Evolutionary conservation across 2,797 vertebrate species (phyloP).

Genomic region (Cossypha dichroa): DNA sequence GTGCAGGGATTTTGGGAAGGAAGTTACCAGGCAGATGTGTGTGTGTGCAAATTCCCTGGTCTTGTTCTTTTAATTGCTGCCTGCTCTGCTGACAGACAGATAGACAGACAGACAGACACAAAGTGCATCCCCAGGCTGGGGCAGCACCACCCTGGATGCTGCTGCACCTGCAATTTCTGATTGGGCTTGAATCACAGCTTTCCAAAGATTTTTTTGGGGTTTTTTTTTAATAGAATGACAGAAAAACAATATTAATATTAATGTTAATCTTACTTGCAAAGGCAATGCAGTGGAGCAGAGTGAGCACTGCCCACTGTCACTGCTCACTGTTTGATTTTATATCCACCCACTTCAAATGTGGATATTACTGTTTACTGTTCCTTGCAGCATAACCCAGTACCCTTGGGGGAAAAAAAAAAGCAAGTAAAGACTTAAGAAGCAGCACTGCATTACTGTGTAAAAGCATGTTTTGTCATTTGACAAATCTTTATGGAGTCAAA

Average conservation of each 20-base stretch:
- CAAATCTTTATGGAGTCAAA: not conserved
- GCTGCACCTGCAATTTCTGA: not conserved
- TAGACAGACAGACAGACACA: not conserved
- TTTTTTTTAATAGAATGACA: rapidly evolving
- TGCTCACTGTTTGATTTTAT: not conserved
- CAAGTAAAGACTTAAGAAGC: not conserved
- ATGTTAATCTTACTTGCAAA: not conserved
- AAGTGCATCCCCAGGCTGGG: not conserved
- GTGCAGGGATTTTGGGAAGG: not conserved
- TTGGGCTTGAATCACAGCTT: not conserved
- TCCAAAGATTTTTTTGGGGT: not conserved
- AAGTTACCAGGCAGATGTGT: no score
- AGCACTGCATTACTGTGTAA: not conserved
- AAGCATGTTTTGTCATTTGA: not conserved
- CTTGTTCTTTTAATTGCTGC: rapidly evolving
- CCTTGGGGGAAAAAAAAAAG: not conserved
- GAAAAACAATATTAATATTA: not conserved
- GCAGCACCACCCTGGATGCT: not conserved
- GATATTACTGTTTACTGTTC: rapidly evolving
- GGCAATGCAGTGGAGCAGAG: not conserved
- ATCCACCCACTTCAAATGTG: rapidly evolving
- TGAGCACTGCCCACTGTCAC: not conserved
- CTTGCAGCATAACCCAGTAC: not conserved
- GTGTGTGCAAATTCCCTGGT: rapidly evolving
- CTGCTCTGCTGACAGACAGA: not conserved